These are phyloP conservation scores for Epicauta chinensis DNA, from an alignment of 1,140 invertebrate species.

Conservation along the genomic window DNA sequence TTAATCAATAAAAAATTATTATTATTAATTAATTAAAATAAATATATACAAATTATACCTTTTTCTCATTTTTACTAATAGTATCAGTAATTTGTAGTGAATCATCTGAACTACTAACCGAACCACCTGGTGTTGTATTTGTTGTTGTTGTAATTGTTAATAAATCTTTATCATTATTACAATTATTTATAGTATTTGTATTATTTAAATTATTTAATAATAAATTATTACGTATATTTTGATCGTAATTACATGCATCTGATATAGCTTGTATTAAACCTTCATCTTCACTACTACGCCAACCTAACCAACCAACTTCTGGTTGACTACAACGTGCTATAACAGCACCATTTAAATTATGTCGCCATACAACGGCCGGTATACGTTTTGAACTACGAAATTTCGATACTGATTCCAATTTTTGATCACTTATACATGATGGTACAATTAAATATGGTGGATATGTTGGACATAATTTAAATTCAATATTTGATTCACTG, in stretches of 20 bases:
- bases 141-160: too few species aligned
- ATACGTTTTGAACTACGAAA: slow-evolving; percentile 83
- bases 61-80: slow-evolving; percentile 29
- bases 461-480: slow-evolving; percentile 83
- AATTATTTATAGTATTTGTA: slow-evolving; percentile 25
- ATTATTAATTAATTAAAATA: neutral
- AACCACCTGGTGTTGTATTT: slow-evolving; percentile 34
- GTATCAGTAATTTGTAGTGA: slow-evolving; percentile 31
- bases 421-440: slow-evolving; percentile 74
- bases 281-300: slow-evolving; percentile 85
- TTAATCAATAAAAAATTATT: slow-evolving; percentile 45
- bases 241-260: slow-evolving; percentile 71
- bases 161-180: too few species aligned
- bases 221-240: slow-evolving; percentile 38
- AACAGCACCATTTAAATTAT: slow-evolving; percentile 82
- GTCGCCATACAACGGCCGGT: slow-evolving; percentile 89
- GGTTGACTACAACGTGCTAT: slow-evolving; percentile 91
- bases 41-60: too few species aligned
- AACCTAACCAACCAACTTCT: slow-evolving; percentile 72
- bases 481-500: slow-evolving; percentile 75
- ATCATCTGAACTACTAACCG: slow-evolving; percentile 33
- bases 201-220: slow-evolving; percentile 11
- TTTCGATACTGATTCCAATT: slow-evolving; percentile 72
- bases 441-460: slow-evolving; percentile 86
- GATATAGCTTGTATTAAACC: slow-evolving; percentile 76